Base-by-base conservation (phyloP, 2,113 vertebrate species). In the Mesocricetus auratus region DNA sequence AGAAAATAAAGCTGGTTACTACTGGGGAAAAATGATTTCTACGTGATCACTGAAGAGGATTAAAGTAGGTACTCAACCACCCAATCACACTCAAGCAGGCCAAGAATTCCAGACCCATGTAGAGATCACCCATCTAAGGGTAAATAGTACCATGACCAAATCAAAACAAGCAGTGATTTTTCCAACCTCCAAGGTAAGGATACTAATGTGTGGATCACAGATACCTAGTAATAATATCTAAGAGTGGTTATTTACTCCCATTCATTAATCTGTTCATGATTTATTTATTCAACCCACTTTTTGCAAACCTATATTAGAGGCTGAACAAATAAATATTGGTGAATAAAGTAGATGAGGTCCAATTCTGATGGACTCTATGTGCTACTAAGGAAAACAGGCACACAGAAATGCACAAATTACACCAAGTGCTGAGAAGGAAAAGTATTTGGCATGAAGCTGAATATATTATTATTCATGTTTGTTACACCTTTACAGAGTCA, bases 341-440 rank as follows among this genome's bases (percentile, higher is more conserved):
- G 64, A 88, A 62, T 69, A 64, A 83, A 91, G 31, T 13, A 39
- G 79, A 82, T 8, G 7, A 39, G 36, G 22, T 2, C 15, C 36
- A 42, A 68, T 81, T 93, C 56, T 96, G 91, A 73, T 79, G 33
- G 79, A 73, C 53, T 92, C n/a, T 94, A 45, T 56, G 22, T 82
- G 69, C 56, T 26, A 9, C 4, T 90, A 7, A 53, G 31, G 39
- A 92, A 96, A 31, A 93, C 24, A 62, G 42, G 3, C 53, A 73
- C 45, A 78, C 26, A 90, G 36, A 94, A 45, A 69, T 26, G 78
- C 31, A 56, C 53, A 83, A 79, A 83, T 92, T 60, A 83, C 31
- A 7, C 17, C 60, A 90, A 71, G 29, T 78, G 3, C 58, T 85
- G 91, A 94, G 45, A 64, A 95, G 78, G 62, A 90, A 90, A 66